These are phyloP conservation scores for Enhydra lutris DNA, from an alignment of 2,113 vertebrate species.

Conservation along the genomic window DNA sequence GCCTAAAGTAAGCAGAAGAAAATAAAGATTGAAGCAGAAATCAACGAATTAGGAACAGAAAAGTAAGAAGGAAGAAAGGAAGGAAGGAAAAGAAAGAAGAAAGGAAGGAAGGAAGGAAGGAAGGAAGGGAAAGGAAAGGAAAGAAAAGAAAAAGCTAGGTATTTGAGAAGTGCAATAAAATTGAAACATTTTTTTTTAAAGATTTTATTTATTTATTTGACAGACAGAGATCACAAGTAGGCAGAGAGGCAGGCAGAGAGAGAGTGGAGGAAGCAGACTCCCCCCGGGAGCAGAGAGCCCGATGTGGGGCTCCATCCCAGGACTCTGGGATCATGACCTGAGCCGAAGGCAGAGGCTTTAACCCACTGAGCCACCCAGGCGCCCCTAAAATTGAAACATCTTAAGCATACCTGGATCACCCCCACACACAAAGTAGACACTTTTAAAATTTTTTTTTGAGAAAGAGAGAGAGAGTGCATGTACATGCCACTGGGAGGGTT, in stretches of 20 bases:
- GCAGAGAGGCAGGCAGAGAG: too few species aligned
- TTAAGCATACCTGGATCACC: background rate
- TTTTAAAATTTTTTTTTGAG: too few species aligned
- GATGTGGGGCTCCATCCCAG: too few species aligned
- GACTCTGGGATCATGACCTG: too few species aligned
- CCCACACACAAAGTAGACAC: background rate
- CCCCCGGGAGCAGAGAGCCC: too few species aligned
- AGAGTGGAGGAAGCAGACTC: too few species aligned
- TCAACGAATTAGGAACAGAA: background rate
- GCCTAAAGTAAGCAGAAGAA: background rate
- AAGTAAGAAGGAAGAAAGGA: too few species aligned
- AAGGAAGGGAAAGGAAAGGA: background rate
- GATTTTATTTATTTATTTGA: too few species aligned
- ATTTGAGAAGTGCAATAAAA: constrained; percentile 2
- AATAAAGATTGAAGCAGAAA: background rate
- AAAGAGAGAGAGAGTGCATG: background rate
- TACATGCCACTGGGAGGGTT: background rate
- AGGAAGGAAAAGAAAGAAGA: background rate
- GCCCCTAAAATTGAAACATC: background rate
- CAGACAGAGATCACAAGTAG: too few species aligned
- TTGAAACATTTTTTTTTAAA: too few species aligned
- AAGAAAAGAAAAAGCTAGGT: background rate
- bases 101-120: background rate
- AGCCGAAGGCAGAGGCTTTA: too few species aligned
- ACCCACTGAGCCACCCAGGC: too few species aligned